Base-by-base conservation (phyloP, 2,888 invertebrate genomes). In the Scaptomyza caliginosa region DNA sequence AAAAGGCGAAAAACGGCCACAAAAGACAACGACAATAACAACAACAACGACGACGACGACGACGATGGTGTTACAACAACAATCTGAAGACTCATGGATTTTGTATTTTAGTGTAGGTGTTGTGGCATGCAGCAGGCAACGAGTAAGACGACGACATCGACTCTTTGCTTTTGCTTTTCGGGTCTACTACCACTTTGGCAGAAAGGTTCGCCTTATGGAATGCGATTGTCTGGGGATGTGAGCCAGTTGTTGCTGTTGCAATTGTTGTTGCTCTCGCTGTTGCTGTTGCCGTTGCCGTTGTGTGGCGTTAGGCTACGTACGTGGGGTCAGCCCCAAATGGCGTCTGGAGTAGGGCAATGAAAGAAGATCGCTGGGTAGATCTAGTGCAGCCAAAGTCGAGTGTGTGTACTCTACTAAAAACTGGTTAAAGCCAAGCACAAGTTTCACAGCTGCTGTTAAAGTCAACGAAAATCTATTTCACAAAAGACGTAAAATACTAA, bases 1-100 rank as follows among this genome's bases (percentile, higher is more conserved):
- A 81, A 81, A 81, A 81, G 80, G 81, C 80, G 84, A 86, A 81
- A 86, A 81, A 86, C 67, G 77, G 77, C 80, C 77, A 80, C 70
- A 81, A 83, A 77, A 83, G 80, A 79, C 77, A 57, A 65, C 74
- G 50, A 30, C 76, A 45, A 64, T 57, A 49, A 67, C 73, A 42
- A 60, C 69, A 43, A 57, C 72, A 32, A 64, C 49, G 34, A 60
- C 55, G 13, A 42, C 55, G 13, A 42, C 67, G 43, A 55, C 54
- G 39, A 66, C 56, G 39, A 51, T 62, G 58, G 58, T 73, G 73
- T 65, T 66, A 78, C 67, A 60, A 45, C 57, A 72, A 64, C 42
- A 64, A 39, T 55, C 67, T 60, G 56, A 56, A 59, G 75, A 62
- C 50, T 58, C 75, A 51, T 65, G 70, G 68, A 59, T 62, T 46